phyloP scores from a whole-genome alignment of 2,888 invertebrate genomes.

The Onthophagus sagittarius region DNA sequence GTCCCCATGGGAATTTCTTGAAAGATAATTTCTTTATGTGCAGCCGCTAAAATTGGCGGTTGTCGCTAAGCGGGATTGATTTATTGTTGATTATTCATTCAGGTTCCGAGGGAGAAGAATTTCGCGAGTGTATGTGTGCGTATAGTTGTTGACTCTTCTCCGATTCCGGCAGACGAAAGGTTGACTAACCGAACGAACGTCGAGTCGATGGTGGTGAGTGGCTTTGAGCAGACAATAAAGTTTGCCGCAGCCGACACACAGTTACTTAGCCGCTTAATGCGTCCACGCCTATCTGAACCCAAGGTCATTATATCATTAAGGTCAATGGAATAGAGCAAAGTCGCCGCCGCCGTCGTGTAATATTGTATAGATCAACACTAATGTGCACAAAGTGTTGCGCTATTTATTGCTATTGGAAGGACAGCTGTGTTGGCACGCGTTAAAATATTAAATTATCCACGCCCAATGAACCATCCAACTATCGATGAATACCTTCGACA shows the following conservation, averaged over 20 bases:
- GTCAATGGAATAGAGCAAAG: conserved; percentile 16
- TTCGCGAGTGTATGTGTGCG: background rate
- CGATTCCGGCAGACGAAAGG: background rate
- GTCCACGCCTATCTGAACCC: conserved; percentile 4
- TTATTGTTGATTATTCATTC: background rate
- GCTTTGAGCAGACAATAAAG: background rate
- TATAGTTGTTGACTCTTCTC: background rate
- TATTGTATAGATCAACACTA: background rate
- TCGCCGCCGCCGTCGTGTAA: background rate
- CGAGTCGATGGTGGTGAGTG: background rate
- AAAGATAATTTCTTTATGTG: background rate
- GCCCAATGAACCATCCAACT: background rate
- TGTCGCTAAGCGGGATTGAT: background rate
- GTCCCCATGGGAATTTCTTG: background rate
- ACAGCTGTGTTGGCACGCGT: background rate
- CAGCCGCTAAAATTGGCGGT: background rate
- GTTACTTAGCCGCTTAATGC: background rate
- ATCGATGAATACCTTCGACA: background rate
- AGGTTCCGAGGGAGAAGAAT: background rate
- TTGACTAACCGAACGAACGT: background rate
- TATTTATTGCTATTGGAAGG: background rate
- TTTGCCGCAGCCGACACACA: background rate
- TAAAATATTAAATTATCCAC: background rate
- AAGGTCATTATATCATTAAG: conserved; percentile 21
- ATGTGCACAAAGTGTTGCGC: background rate